Conservation (phyloP, 1,140 invertebrate genomes). For the Drosophila littoralis region DNA sequence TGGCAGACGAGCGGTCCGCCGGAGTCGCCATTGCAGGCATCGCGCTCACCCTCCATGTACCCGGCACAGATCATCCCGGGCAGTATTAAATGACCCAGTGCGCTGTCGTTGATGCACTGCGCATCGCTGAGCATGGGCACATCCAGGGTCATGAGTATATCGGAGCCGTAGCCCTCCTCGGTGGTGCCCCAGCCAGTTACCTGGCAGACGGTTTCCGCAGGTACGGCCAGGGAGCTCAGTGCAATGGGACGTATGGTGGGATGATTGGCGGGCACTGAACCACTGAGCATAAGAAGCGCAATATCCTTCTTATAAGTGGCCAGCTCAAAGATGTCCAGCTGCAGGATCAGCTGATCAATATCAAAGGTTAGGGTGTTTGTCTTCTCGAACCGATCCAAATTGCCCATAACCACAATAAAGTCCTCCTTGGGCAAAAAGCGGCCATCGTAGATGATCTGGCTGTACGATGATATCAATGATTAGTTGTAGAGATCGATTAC, state of each 20-base stretch:
- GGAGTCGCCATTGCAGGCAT: slow-evolving; percentile 85
- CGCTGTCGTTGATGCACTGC: slow-evolving; percentile 54
- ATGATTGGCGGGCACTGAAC: slow-evolving; percentile 57
- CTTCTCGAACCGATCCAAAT: slow-evolving; percentile 68
- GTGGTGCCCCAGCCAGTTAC: slow-evolving; percentile 74
- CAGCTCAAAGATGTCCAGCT: slow-evolving; percentile 50
- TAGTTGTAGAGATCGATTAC: neutral
- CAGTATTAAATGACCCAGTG: slow-evolving; percentile 31
- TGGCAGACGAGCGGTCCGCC: slow-evolving; percentile 86
- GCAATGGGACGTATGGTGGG: slow-evolving; percentile 65
- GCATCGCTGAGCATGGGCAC: slow-evolving; percentile 59
- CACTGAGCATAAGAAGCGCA: slow-evolving; percentile 60
- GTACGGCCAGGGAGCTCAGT: slow-evolving; percentile 26
- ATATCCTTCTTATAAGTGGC: slow-evolving; percentile 66
- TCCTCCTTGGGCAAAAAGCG: slow-evolving; percentile 53
- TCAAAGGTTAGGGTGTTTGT: slow-evolving; percentile 64
- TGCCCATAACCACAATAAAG: slow-evolving; percentile 77
- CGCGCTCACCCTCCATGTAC: slow-evolving; percentile 64
- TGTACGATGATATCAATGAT: neutral
- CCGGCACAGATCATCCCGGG: slow-evolving; percentile 80
- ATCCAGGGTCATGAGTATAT: slow-evolving; percentile 68
- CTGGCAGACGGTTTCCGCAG: slow-evolving; percentile 57
- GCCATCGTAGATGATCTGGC: slow-evolving; percentile 62
- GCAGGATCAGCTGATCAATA: slow-evolving; percentile 44
- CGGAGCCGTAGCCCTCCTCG: slow-evolving; percentile 60